Conservation (phyloP, 2,888 invertebrate species). For the Dinocampus coccinellae region DNA sequence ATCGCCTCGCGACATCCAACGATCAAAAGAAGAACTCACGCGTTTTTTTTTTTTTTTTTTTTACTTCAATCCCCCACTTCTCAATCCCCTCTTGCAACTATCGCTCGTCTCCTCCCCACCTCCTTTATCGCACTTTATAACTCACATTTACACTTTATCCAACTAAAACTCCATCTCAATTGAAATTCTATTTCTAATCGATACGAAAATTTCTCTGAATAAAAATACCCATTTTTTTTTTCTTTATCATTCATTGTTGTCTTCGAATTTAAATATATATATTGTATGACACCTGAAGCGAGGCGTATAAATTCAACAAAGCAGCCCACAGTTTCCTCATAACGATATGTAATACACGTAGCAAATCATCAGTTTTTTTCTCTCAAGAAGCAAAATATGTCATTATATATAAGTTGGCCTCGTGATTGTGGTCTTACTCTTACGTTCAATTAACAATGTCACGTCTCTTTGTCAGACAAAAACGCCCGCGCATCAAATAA, state of each 20-base stretch:
- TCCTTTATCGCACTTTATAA: too few species aligned
- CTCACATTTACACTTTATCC: too few species aligned
- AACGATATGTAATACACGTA: constrained; percentile 40
- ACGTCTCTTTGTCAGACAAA: constrained; percentile 16
- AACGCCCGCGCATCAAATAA: constrained; percentile 41
- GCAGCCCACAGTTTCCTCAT: constrained; percentile 49
- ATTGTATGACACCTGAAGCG: constrained; percentile 31
- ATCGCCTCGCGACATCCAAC: constrained; percentile 11
- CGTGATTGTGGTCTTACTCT: neutral
- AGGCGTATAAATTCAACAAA: constrained; percentile 49
- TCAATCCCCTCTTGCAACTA: too few species aligned
- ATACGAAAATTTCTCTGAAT: neutral
- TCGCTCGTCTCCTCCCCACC: too few species aligned
- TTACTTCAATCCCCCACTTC: too few species aligned
- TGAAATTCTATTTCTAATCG: neutral
- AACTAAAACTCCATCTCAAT: too few species aligned
- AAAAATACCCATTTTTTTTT: neutral
- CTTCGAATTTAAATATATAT: constrained; percentile 21
- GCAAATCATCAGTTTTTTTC: constrained; percentile 17
- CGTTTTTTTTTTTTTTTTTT: too few species aligned
- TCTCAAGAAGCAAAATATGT: constrained; percentile 7
- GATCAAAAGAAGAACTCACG: neutral
- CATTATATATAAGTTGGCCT: neutral
- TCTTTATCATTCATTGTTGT: too few species aligned
- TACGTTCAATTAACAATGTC: constrained; percentile 29